Conservation (phyloP, 2,113 vertebrate species). For the Axis porcinus region DNA sequence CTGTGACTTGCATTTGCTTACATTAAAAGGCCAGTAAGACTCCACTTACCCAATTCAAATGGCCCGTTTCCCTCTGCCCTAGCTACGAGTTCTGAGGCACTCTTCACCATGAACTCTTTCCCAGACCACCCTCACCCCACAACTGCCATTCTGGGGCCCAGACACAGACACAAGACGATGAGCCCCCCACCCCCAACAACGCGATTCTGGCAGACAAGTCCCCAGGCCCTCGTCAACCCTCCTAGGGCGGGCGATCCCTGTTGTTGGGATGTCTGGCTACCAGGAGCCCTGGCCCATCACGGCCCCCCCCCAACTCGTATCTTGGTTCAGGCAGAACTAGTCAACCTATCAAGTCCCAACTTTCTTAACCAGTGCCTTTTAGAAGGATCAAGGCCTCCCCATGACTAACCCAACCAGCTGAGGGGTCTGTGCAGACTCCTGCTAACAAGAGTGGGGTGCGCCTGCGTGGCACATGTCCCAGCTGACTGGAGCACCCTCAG, state of each 20-base stretch:
- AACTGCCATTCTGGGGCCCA: background rate
- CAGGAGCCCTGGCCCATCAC: background rate
- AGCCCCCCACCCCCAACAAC: background rate
- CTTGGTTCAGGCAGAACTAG: background rate
- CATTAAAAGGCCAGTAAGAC: background rate
- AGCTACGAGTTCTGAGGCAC: background rate
- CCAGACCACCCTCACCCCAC: too few relatives aligned
- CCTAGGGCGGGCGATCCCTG: background rate
- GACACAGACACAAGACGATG: background rate
- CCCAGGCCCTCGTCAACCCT: background rate
- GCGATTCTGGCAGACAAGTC: background rate
- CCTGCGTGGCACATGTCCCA: accelerated
- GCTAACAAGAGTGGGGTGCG: background rate
- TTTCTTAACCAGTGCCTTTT: background rate
- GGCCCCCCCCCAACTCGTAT: background rate
- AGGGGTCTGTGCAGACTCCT: background rate
- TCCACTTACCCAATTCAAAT: background rate
- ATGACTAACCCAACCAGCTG: background rate
- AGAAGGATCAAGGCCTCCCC: background rate
- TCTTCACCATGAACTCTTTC: background rate
- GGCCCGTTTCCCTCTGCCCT: background rate
- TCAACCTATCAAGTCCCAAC: background rate
- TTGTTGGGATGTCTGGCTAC: background rate
- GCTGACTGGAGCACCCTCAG: background rate
- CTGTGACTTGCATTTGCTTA: background rate